Conservation (phyloP, 2,888 invertebrate species). For the Drosophila mimica region DNA sequence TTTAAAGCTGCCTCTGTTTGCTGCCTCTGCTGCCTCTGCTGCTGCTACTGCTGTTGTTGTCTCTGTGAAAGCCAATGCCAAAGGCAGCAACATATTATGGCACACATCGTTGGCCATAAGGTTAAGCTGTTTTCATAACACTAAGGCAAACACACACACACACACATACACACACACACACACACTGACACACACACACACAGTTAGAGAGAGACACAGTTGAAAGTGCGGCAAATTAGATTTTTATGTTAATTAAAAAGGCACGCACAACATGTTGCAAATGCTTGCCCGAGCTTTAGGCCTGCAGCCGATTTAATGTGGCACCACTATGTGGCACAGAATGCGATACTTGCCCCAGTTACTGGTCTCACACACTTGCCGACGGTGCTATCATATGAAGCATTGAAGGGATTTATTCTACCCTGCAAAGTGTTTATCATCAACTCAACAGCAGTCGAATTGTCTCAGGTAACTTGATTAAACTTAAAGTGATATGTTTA, state of each 20-base stretch:
- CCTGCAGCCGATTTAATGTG: conserved; percentile 40
- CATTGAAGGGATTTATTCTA: background rate
- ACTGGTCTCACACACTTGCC: background rate
- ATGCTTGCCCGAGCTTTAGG: conserved; percentile 26
- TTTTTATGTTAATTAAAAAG: conserved; percentile 80
- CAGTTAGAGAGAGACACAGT: conserved; percentile 30
- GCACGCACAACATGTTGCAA: conserved; percentile 69
- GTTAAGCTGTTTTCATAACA: conserved; percentile 78
- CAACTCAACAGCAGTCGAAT: too few relatives aligned
- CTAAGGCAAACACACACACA: conserved; percentile 22
- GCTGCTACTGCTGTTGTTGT: conserved; percentile 45
- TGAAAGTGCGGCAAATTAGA: conserved; percentile 76
- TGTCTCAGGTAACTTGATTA: background rate
- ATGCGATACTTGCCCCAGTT: conserved; percentile 43
- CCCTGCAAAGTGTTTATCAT: background rate
- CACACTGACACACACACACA: conserved; percentile 10
- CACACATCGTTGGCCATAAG: conserved; percentile 80
- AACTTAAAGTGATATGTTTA: background rate
- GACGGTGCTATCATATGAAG: background rate
- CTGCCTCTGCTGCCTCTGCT: background rate
- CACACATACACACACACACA: conserved; percentile 16
- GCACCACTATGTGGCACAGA: conserved; percentile 20
- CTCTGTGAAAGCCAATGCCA: conserved; percentile 75
- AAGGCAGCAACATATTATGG: conserved; percentile 65
- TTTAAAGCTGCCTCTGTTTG: conserved; percentile 18